A percentile compares a stretch with the other conserved stretches of the same genome.
These are phyloP conservation scores for Cochlearius cochlearius DNA, from an alignment of 2,113 vertebrate genomes.

Conservation along the genomic window DNA sequence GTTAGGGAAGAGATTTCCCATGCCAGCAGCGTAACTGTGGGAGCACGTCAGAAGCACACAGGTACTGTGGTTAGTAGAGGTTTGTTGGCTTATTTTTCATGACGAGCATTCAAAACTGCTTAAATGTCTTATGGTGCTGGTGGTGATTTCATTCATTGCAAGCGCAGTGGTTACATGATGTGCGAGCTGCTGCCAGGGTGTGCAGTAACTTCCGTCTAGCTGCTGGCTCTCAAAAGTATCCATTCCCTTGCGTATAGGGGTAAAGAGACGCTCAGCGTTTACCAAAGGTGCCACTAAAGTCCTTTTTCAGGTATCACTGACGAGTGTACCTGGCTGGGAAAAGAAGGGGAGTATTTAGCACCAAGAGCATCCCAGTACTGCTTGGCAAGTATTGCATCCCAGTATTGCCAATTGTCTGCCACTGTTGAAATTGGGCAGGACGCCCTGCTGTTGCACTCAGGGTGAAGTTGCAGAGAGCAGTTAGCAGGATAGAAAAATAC, in stretches of 20 bases:
- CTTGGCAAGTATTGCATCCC: neutral
- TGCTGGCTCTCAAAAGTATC: neutral
- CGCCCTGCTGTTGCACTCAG: neutral
- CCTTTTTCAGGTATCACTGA: neutral
- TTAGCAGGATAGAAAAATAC: neutral
- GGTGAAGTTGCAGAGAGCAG: neutral
- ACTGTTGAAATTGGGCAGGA: neutral
- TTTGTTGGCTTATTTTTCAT: neutral
- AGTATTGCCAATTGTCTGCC: neutral
- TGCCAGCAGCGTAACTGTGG: neutral
- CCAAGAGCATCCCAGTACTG: neutral
- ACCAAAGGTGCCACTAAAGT: neutral
- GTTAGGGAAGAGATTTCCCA: neutral
- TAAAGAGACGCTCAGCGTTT: neutral
- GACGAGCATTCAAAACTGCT: neutral
- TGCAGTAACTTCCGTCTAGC: neutral
- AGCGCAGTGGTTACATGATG: neutral
- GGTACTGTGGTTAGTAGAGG: neutral
- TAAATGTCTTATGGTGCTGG: neutral
- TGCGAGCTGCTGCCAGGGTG: neutral
- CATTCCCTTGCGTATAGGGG: fast-evolving
- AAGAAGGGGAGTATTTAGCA: neutral
- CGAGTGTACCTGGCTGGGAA: neutral
- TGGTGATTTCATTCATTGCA: neutral
- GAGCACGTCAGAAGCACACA: neutral